A percentile compares a stretch with the other conserved stretches of the same genome.
phyloP scores from a whole-genome alignment of 2,888 invertebrate species.

The Acronicta alni region DNA sequence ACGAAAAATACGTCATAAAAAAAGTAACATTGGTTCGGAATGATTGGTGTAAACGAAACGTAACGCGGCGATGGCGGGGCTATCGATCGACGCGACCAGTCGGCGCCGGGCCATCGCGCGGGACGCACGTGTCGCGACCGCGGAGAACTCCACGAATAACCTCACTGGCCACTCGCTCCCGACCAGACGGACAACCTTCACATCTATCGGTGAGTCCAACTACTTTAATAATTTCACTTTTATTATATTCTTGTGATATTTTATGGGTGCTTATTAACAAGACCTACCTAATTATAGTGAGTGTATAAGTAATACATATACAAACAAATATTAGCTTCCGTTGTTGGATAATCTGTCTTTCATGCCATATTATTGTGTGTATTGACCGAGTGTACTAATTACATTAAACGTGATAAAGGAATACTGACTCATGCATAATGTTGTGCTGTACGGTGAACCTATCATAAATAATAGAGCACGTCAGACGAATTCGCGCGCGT shows the following conservation, averaged over 20 bases:
- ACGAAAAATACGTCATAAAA: conserved; percentile 48
- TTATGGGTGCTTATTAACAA: conserved; percentile 11
- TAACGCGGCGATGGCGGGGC: conserved; percentile 78
- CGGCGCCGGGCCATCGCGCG: conserved; percentile 81
- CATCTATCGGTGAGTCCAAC: conserved; percentile 50
- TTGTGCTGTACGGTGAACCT: conserved; percentile 36
- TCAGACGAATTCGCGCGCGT: conserved; percentile 51
- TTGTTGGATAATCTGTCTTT: conserved; percentile 18
- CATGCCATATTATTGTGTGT: conserved; percentile 18
- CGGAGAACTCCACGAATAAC: conserved; percentile 51
- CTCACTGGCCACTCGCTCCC: conserved; percentile 52
- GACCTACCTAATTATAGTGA: conserved; percentile 17
- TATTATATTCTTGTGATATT: background rate
- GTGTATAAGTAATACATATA: conserved; percentile 34
- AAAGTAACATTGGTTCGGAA: conserved; percentile 49
- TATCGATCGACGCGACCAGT: conserved; percentile 87
- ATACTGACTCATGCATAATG: conserved; percentile 36
- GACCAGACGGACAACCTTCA: conserved; percentile 34
- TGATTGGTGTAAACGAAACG: conserved; percentile 71
- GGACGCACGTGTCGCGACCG: conserved; percentile 68
- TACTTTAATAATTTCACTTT: background rate
- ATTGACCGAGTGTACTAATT: conserved; percentile 41
- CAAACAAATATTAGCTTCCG: conserved; percentile 17
- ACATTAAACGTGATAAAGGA: conserved; percentile 42
- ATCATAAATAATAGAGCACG: conserved; percentile 39